Conservation (phyloP, 1,140 invertebrate species). For the Drosophila santomea region DNA sequence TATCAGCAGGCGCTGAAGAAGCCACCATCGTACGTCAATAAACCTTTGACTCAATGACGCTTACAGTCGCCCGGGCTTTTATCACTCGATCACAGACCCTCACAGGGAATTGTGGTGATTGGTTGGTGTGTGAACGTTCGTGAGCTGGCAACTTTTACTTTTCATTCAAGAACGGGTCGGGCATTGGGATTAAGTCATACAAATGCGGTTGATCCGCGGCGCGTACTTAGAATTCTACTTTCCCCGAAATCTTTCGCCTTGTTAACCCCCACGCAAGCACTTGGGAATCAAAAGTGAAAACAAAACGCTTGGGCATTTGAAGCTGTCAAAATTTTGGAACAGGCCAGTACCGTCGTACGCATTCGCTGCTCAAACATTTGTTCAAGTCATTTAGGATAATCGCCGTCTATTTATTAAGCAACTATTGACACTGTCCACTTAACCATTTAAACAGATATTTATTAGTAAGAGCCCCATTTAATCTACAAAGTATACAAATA, state of each 20-base stretch:
- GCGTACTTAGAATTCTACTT: conserved; percentile 68
- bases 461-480: conserved; percentile 44
- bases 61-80: conserved; percentile 42
- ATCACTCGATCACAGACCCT: conserved; percentile 48
- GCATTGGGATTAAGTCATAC: conserved; percentile 70
- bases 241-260: conserved; percentile 37
- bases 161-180: conserved; percentile 68
- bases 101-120: conserved; percentile 4
- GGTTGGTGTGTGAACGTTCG: conserved; percentile 42
- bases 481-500: conserved; percentile 34
- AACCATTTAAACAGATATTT: conserved; percentile 31
- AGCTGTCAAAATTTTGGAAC: conserved; percentile 21
- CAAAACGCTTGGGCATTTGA: conserved; percentile 13
- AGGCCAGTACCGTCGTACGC: conserved; percentile 10
- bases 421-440: conserved; percentile 48
- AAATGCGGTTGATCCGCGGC: neutral
- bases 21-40: conserved; percentile 64
- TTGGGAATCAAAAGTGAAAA: conserved; percentile 64
- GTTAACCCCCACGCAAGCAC: conserved; percentile 56
- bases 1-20: conserved; percentile 40
- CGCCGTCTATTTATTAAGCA: conserved; percentile 24
- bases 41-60: conserved; percentile 74
- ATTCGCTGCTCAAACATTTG: no score
- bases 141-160: conserved; percentile 75
- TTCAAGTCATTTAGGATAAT: conserved; percentile 28